phyloP scores from a whole-genome alignment of 2,888 invertebrate species.

The Cloeon dipterum region DNA sequence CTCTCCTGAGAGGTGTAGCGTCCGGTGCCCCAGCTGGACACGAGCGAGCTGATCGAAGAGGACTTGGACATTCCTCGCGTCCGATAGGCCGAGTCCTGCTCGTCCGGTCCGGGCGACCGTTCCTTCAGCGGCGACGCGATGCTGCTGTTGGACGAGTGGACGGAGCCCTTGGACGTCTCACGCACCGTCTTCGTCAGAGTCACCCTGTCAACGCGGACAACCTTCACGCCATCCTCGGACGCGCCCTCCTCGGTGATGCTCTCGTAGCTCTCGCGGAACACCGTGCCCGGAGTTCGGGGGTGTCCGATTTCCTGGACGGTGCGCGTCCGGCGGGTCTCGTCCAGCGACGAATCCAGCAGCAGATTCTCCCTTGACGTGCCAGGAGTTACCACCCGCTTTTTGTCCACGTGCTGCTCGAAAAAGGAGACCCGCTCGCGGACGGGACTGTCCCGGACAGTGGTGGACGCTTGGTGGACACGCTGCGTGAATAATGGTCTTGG shows the following conservation, averaged over 20 bases:
- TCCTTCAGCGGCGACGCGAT: background rate
- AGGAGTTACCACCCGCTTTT: background rate
- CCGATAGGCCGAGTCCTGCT: conserved; percentile 33
- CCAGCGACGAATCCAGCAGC: conserved; percentile 9
- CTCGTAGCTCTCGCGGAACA: conserved; percentile 27
- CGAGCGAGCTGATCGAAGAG: conserved; percentile 25
- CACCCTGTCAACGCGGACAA: conserved; percentile 49
- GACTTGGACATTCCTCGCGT: conserved; percentile 21
- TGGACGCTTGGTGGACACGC: too few species aligned
- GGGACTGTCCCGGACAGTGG: conserved; percentile 8
- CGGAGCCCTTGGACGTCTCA: conserved; percentile 22
- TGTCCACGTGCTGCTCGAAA: conserved; percentile 53
- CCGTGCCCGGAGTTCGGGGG: too few species aligned
- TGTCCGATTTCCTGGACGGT: too few species aligned
- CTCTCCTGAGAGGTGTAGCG: conserved; percentile 30
- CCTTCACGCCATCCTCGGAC: conserved; percentile 24
- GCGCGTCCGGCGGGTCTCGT: conserved; percentile 14
- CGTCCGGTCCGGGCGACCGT: conserved; percentile 25
- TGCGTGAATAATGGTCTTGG: background rate
- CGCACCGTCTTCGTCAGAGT: conserved; percentile 37
- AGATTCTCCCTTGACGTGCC: conserved; percentile 14
- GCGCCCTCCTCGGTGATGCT: conserved; percentile 38
- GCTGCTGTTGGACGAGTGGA: conserved; percentile 5
- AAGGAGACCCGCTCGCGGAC: conserved; percentile 51
- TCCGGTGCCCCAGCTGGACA: conserved; percentile 12